A percentile compares a stretch with the other conserved stretches of the same genome.
These are phyloP conservation scores for Eleginops maclovinus DNA, from an alignment of 2,113 vertebrate species.

Conservation along the genomic window DNA sequence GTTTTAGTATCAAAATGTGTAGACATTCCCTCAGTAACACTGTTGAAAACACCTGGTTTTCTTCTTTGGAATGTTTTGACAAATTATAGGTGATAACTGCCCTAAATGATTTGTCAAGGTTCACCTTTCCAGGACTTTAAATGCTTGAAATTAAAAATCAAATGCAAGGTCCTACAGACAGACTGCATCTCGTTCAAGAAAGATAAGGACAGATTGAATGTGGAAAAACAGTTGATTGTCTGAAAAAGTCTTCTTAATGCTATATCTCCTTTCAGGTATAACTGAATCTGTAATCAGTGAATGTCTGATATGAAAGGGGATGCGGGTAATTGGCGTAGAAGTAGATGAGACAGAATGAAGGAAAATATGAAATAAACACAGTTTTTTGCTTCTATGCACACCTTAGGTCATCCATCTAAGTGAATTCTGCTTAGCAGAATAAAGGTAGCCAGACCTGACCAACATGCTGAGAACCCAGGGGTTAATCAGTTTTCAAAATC, in stretches of 20 bases:
- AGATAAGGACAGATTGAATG: neutral
- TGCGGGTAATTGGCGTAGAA: neutral
- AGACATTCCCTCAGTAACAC: neutral
- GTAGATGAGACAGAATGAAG: neutral
- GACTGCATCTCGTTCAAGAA: neutral
- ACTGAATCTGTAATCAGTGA: neutral
- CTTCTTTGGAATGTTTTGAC: neutral
- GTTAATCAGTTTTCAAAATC: constrained; percentile 11
- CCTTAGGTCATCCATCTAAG: neutral
- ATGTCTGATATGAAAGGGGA: neutral
- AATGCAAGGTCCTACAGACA: neutral
- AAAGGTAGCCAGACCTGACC: constrained; percentile 12
- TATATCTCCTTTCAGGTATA: neutral
- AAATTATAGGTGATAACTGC: neutral
- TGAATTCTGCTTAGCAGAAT: constrained; percentile 13
- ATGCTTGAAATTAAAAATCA: neutral
- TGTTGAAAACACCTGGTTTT: neutral
- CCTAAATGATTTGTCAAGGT: neutral
- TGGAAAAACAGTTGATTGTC: neutral
- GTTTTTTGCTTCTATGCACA: neutral
- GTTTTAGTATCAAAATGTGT: neutral
- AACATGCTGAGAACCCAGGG: constrained; percentile 16
- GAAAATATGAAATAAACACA: neutral
- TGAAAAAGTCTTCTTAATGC: neutral
- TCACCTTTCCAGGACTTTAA: neutral